Base-by-base conservation (phyloP, 2,888 invertebrate species). In the Troides aeacus region DNA sequence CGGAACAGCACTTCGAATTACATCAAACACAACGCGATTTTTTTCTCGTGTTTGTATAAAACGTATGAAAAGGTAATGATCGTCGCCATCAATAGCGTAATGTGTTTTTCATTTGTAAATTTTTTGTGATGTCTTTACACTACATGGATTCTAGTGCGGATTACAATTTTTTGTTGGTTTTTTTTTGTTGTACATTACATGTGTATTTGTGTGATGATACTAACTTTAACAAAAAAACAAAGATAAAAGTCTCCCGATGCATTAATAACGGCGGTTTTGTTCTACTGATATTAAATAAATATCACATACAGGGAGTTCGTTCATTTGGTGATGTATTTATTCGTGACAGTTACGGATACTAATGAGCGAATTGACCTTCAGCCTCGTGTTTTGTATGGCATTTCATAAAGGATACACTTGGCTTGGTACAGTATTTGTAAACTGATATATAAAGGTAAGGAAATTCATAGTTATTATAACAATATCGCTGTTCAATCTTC, bases 341-440 rank as follows among this genome's bases (percentile, higher is more conserved):
- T 63, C 70, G 70, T 66, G 70, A 66, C 66, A 62, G 70, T 59
- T 59, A 59, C 53, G 39, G 59, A 66, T 59, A 64, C 70, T 70
- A 70, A 70, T 70, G 70, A 70, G 70, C 59, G 62, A 53, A 50
- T 53, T 59, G 63, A 66, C 70, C 70, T 70, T 70, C 66, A 66
- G 53, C 53, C 46, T 66, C 23, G 59, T 58, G 50, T 62, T 60
- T 57, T 30, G 66, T 70, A 24, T 66, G 66, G 42, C 62, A 66
- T 70, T 70, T 70, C 39, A 66, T 66, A 70, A 59, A 65, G 61
- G 30, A 65, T 62, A 58, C 23, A 61, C 62, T 57, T 59, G 21
- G 42, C 50, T 53, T 8, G 36, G 46, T 46, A 68, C 36, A 17
- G 63, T 15, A 23, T 23, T 12, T 58, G 57, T 23, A 58, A 58